Percentiles rank a stretch among this genome's conserved stretches.
These are phyloP conservation scores for Phaethornis superciliosus DNA, from an alignment of 2,113 vertebrate genomes.

Conservation along the genomic window DNA sequence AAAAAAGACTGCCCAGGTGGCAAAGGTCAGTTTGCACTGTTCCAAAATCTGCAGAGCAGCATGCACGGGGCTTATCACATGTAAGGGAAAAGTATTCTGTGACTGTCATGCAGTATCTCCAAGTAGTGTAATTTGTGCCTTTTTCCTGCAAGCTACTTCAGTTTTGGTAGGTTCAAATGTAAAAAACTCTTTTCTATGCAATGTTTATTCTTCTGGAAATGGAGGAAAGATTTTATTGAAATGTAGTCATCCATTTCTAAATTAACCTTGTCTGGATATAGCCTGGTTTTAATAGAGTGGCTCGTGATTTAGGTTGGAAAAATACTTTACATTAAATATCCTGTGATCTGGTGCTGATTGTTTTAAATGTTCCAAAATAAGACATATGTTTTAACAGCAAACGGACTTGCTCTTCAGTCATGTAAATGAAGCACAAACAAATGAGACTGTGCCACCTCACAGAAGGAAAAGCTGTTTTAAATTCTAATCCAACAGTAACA, in stretches of 20 bases:
- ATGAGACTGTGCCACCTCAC: not conserved
- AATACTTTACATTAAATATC: not conserved
- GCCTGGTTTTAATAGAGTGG: not conserved
- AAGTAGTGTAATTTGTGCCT: not conserved
- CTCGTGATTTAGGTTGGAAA: not conserved
- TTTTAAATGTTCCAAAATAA: not conserved
- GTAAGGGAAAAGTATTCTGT: not conserved
- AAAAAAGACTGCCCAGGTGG: not conserved
- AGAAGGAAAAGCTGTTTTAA: slow-evolving; percentile 23
- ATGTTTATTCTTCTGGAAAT: not conserved
- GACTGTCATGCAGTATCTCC: not conserved
- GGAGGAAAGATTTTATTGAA: not conserved
- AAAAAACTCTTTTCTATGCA: not conserved
- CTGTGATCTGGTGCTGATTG: not conserved
- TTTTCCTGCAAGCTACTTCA: not conserved
- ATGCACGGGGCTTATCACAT: not conserved
- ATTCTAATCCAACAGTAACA: not conserved
- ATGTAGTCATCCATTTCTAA: not conserved
- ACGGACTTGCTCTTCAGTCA: not conserved
- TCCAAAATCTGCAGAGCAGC: not conserved
- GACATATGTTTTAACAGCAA: not conserved
- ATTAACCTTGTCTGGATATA: not conserved
- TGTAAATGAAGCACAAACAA: not conserved
- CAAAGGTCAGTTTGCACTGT: not conserved
- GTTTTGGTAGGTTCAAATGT: not conserved